Conservation (phyloP, 2,888 invertebrate genomes). For the Morpho achilles region DNA sequence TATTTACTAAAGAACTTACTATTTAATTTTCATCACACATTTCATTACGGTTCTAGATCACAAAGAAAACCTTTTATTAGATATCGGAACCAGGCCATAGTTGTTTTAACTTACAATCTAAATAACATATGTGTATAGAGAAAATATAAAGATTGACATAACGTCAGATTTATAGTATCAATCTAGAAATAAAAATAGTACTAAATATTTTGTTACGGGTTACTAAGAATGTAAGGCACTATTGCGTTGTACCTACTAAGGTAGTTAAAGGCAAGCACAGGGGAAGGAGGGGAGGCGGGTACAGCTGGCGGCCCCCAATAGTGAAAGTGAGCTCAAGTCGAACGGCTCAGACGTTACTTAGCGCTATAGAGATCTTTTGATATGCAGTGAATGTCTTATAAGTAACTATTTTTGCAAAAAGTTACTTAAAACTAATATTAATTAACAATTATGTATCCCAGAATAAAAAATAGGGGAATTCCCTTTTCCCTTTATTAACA, state of each 20-base stretch:
- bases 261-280: slow-evolving; percentile 27
- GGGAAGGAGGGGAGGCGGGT: slow-evolving; percentile 36
- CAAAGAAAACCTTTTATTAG: no score
- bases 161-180: neutral
- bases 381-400: neutral
- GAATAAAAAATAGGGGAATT: no score
- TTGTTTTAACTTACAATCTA: no score
- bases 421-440: no score
- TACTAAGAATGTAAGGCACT: slow-evolving; percentile 55
- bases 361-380: slow-evolving; percentile 17
- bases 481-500: no score
- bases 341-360: slow-evolving; percentile 20
- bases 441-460: no score
- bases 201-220: slow-evolving; percentile 13
- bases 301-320: slow-evolving; percentile 73
- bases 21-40: no score
- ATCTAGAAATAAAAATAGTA: slow-evolving; percentile 1
- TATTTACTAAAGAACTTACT: no score
- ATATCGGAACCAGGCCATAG: no score
- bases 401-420: neutral
- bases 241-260: slow-evolving; percentile 51
- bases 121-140: no score
- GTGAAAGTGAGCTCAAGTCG: slow-evolving; percentile 68
- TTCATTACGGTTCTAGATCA: no score
- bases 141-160: neutral